Evolutionary conservation across 30 jellyfish, hydroid and myxozoan genomes (phyloP).

Genomic region (Catostylus mosaicus): DNA sequence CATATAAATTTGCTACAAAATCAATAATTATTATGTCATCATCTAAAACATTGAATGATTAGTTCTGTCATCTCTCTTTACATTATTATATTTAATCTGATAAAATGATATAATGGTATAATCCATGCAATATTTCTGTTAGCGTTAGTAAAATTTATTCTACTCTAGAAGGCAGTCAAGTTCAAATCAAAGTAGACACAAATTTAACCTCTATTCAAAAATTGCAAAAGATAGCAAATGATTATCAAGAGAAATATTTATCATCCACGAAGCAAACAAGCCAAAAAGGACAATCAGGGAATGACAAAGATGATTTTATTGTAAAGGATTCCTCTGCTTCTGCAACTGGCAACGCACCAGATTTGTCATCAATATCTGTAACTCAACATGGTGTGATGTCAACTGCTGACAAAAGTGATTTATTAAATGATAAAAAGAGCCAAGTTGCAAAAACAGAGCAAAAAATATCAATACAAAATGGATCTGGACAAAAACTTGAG

Average conservation of each 20-base stretch:
- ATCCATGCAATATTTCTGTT: too few species aligned
- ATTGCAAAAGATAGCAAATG: slow-evolving; percentile 16
- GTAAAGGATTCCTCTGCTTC: neutral
- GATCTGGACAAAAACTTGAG: slow-evolving; percentile 67
- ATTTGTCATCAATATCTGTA: neutral
- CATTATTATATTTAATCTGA: too few species aligned
- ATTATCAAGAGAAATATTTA: slow-evolving; percentile 10
- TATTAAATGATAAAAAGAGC: slow-evolving; percentile 2
- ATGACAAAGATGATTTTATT: neutral
- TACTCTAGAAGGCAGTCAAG: neutral
- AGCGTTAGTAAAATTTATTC: too few species aligned
- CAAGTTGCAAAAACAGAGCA: slow-evolving; percentile 8
- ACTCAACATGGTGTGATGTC: neutral
- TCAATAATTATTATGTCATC: neutral
- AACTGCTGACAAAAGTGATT: neutral
- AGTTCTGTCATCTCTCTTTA: too few species aligned
- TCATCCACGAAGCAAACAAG: neutral
- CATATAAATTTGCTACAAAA: neutral
- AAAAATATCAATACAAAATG: slow-evolving; percentile 43
- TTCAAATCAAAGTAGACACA: neutral
- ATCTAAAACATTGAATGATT: too few species aligned
- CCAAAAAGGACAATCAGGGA: neutral
- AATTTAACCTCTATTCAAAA: slow-evolving; percentile 18
- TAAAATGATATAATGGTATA: too few species aligned
- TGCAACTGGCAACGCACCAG: neutral